Base-by-base conservation (phyloP, 2,797 vertebrate species). In the Gallinago stenura region DNA sequence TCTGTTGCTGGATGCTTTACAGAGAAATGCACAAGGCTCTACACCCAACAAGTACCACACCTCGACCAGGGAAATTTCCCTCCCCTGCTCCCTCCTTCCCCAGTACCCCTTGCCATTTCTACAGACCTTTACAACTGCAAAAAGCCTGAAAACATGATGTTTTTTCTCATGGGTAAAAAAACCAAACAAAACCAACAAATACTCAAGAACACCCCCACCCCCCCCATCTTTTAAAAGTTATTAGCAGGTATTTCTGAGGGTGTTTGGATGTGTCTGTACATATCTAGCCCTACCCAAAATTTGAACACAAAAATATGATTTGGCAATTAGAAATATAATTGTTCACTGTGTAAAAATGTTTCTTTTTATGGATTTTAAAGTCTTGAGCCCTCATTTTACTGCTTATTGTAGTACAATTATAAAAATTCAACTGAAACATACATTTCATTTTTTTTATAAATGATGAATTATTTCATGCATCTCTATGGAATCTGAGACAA, bases 401-500 rank as follows among this genome's bases (percentile, higher is more conserved):
- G 30, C 8, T 62, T 78, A 50, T 68, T 46, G 18, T 60, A 81
- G 19, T 65, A 91, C 17, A 60, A 68, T 31, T 37, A 83, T 35
- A 77, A 92, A 93, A 88, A 50, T n/a, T 21, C 43, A 91, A 43
- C 15, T 35, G 70, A 88, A 77, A 57, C 21, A 92, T 30, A 5
- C 53, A 58, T 28, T 62, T 76, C 5, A 31, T 25, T 37, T 28
- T 54, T 72, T 43, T 70, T 12, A 56, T 28, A 79, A 84, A 65
- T 17, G 10, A 11, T 45, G 35, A 68, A 90, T 66, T 95, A 79
- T 30, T 77, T 95, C 14, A 84, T 45, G 56, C 7, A 46, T 21
- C 8, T 53, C 31, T 71, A 51, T 30, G 43, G 66, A 79, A 94
- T 81, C 81, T 75, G 56, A 77, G 25, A 66, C 20, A 66, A 89